Percentiles rank a stretch among this genome's conserved stretches.
These are phyloP conservation scores for Aphelinus atriplicis DNA, from an alignment of 1,140 invertebrate species.

Conservation along the genomic window DNA sequence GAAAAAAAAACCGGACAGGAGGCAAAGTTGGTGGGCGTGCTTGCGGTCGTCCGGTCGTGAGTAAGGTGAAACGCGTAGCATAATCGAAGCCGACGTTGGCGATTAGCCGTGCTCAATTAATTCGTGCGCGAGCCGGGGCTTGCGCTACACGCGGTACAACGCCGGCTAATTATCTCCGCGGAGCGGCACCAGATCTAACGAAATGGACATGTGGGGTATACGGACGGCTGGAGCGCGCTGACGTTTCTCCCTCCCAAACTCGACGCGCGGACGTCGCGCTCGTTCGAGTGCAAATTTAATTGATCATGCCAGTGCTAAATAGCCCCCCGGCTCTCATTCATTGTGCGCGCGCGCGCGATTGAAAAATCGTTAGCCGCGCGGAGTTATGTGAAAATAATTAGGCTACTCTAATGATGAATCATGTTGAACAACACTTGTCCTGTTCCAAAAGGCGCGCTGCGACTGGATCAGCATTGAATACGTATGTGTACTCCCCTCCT, in stretches of 20 bases:
- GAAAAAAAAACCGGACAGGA: too few species aligned
- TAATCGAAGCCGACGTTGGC: neutral
- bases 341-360: neutral
- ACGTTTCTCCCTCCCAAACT: conserved; percentile 2
- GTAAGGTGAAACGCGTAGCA: too few species aligned
- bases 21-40: too few species aligned
- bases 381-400: neutral
- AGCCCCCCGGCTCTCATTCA: neutral
- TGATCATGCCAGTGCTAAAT: neutral
- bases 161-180: conserved; percentile 4
- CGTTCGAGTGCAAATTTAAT: conserved; percentile 14
- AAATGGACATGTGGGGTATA: conserved; percentile 4
- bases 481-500: too few species aligned
- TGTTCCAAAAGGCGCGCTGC: too few species aligned
- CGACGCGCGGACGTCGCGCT: neutral
- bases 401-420: too few species aligned
- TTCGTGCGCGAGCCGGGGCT: neutral
- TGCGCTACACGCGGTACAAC: neutral
- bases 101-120: conserved; percentile 4
- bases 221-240: too few species aligned
- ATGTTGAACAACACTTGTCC: too few species aligned
- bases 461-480: too few species aligned
- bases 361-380: neutral
- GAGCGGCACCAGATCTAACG: neutral
- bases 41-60: too few species aligned